A percentile compares a stretch with the other conserved stretches of the same genome.
Evolutionary conservation across 2,113 vertebrate genomes (phyloP).

Genomic region (Morone saxatilis): DNA sequence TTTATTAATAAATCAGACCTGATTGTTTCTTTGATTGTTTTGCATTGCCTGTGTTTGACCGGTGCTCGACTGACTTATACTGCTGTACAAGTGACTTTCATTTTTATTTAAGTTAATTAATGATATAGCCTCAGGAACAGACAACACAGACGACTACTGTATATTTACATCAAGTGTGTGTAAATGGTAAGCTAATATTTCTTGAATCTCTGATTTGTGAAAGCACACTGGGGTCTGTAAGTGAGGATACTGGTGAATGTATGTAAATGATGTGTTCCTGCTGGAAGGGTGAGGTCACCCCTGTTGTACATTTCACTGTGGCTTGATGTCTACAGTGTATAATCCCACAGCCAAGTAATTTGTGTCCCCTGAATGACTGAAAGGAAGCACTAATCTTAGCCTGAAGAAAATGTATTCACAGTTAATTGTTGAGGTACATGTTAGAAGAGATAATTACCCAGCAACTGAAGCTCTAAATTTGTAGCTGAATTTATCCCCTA

Average conservation of each 20-base stretch:
- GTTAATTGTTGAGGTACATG: not conserved
- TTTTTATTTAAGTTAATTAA: not conserved
- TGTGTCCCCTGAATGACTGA: not conserved
- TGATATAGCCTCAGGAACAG: not conserved
- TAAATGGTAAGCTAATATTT: not conserved
- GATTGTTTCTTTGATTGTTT: too few relatives aligned
- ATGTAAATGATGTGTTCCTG: not conserved
- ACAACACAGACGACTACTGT: not conserved
- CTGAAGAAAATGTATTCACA: not conserved
- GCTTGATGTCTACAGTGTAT: not conserved
- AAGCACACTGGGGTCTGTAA: not conserved
- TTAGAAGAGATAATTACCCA: conserved; percentile 4
- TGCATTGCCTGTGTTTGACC: too few relatives aligned
- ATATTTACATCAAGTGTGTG: not conserved
- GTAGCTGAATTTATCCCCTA: not conserved
- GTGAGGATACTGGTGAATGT: not conserved
- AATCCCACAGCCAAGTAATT: not conserved
- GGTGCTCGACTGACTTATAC: too few relatives aligned
- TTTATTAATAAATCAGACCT: too few relatives aligned
- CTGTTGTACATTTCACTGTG: not conserved
- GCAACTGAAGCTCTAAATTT: not conserved
- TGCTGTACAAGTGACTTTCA: too few relatives aligned
- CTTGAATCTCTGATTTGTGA: not conserved
- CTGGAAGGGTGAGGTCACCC: not conserved
- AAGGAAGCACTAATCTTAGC: not conserved